Conservation (phyloP, 2,797 vertebrate genomes). For the Hafferia zeledoni region DNA sequence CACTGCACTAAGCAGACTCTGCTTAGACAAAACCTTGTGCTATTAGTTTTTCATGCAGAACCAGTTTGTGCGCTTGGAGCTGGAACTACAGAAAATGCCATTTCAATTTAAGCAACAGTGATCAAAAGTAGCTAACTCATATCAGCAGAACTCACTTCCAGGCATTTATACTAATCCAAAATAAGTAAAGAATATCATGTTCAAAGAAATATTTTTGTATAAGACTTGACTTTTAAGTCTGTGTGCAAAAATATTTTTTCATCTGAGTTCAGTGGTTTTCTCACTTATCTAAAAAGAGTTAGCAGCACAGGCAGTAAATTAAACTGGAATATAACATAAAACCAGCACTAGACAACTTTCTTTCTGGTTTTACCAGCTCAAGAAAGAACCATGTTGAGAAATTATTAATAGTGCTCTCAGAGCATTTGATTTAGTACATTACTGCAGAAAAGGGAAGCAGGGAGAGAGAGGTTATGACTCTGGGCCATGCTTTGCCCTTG, state of each 20-base stretch:
- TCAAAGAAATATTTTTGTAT: slow-evolving; percentile 66
- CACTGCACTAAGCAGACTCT: neutral
- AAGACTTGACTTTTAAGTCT: slow-evolving; percentile 66
- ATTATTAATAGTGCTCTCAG: neutral
- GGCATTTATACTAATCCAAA: slow-evolving; percentile 63
- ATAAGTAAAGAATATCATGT: slow-evolving; percentile 65
- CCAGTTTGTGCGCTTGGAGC: slow-evolving; percentile 35
- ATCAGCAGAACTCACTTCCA: slow-evolving; percentile 51
- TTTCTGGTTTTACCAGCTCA: neutral
- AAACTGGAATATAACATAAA: slow-evolving; percentile 26
- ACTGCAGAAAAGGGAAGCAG: neutral
- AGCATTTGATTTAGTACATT: neutral
- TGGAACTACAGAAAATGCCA: slow-evolving; percentile 53
- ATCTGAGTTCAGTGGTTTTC: slow-evolving; percentile 53
- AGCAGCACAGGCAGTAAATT: slow-evolving; percentile 37
- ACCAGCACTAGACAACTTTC: neutral
- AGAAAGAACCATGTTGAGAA: neutral
- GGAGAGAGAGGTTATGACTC: neutral
- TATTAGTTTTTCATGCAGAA: neutral
- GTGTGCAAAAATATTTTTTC: slow-evolving; percentile 62
- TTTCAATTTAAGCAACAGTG: slow-evolving; percentile 56
- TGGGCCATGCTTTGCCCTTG: neutral
- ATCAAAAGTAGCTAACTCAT: slow-evolving; percentile 60
- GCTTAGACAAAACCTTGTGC: neutral
- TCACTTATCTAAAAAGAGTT: neutral